phyloP scores from a whole-genome alignment of 2,888 invertebrate genomes.

The Acanthacorydalis orientalis region DNA sequence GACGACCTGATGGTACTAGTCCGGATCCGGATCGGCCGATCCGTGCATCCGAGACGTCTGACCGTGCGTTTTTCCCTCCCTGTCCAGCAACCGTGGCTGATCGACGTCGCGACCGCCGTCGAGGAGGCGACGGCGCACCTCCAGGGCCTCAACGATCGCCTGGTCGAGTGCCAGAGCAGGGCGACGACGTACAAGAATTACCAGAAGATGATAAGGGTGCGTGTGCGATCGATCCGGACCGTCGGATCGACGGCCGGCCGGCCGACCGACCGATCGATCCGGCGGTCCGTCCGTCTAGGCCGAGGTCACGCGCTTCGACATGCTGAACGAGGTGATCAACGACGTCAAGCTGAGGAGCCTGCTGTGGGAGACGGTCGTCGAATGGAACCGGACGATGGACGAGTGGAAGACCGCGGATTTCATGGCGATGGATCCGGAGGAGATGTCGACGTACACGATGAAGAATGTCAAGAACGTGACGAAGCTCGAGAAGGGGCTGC shows the following conservation, averaged over 20 bases:
- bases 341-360: constrained; percentile 65
- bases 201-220: constrained; percentile 80
- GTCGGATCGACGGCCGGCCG: too few species aligned
- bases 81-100: constrained; percentile 59
- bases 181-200: constrained; percentile 62
- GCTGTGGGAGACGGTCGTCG: constrained; percentile 61
- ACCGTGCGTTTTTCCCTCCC: too few species aligned
- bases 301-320: constrained; percentile 67
- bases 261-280: too few species aligned
- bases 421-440: constrained; percentile 50
- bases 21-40: not conserved
- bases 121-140: constrained; percentile 46
- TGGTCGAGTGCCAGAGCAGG: constrained; percentile 43
- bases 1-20: constrained; percentile 45
- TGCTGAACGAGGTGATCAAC: constrained; percentile 60
- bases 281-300: constrained; percentile 42
- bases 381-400: constrained; percentile 50
- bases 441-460: constrained; percentile 45
- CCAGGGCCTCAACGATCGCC: constrained; percentile 40
- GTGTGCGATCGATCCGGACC: too few species aligned
- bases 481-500: constrained; percentile 71
- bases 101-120: constrained; percentile 53
- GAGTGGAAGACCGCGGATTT: constrained; percentile 51
- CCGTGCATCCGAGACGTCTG: too few species aligned
- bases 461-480: constrained; percentile 54